Percentiles rank a stretch among this genome's conserved stretches.
Conservation (phyloP, 2,113 vertebrate genomes). For the Callipepla squamata region DNA sequence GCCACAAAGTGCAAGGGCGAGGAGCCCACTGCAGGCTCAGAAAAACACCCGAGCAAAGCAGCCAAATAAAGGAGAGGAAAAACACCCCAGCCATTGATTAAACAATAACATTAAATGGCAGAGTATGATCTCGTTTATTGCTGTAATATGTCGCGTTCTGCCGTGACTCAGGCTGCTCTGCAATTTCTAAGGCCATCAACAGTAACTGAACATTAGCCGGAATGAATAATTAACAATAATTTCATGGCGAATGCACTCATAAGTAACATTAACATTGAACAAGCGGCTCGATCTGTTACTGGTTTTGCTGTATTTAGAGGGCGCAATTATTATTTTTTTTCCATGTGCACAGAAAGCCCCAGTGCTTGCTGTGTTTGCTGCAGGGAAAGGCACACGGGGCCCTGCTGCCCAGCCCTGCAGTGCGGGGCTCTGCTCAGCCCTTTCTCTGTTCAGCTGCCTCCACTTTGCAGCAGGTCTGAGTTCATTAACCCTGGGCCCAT, state of each 20-base stretch:
- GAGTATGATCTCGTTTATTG: constrained; percentile 31
- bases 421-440: not conserved
- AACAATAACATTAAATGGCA: constrained; percentile 42
- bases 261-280: constrained; percentile 34
- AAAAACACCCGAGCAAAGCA: not conserved
- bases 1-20: rapidly evolving
- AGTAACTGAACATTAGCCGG: constrained; percentile 14
- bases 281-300: not conserved
- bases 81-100: constrained; percentile 53
- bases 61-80: not conserved
- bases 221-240: constrained; percentile 63
- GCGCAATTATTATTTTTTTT: constrained; percentile 31
- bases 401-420: not conserved
- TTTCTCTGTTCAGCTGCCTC: not conserved
- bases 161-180: not conserved
- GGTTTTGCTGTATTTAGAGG: constrained; percentile 19
- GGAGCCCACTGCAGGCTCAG: not conserved
- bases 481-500: not conserved
- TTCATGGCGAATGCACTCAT: constrained; percentile 39
- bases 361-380: not conserved
- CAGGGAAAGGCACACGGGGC: not conserved
- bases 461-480: not conserved
- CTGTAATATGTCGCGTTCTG: not conserved
- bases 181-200: constrained; percentile 11
- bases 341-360: not conserved